Evolutionary conservation across 2,113 vertebrate genomes (phyloP), one percentile per base, ranked within the genome.

Genomic region (Cheirogaleus medius): DNA sequence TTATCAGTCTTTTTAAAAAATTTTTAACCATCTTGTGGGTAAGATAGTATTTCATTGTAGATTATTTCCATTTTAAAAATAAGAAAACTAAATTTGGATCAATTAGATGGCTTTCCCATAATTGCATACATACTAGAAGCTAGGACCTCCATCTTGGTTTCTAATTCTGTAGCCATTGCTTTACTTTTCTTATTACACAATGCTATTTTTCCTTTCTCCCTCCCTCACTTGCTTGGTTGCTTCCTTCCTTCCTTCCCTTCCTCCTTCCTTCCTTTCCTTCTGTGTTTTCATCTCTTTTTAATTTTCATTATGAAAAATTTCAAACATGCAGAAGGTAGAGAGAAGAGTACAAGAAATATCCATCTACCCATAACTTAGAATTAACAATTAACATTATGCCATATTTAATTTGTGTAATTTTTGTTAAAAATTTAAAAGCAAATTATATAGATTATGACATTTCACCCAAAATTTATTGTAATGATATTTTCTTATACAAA

Each of bases 231-330:
- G 52, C 5, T 54, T 54, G 52, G 17, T 54, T 54, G 52, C 52
- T 52, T 52, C 49, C 49, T 39, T 60, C 25, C 60, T 87, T 64
- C 12, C 12, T 44, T 18, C n/a, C n/a, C n/a, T n/a, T n/a, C n/a
- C n/a, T n/a, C 21, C 83, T 80, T 90, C 10, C 20, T 39, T 49
- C 5, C 68, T 37, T 86, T 32, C 87, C 60, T 63, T 63, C 8
- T 60, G 58, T 63, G 60, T 29, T 94, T 64, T 47, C 18, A 87
- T 91, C 7, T 34, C 25, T 88, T 83, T 69, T 27, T 74, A 80
- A 90, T 76, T 90, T 92, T 27, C 42, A 56, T 74, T 68, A 91
- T 21, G 10, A 73, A 94, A 89, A 97, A 37, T 60, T 68, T 83
- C 42, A 94, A 92, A n/a, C 18, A 64, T 66, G 3, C 3, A 80